These are phyloP conservation scores for Ganaspis brasiliensis DNA, from an alignment of 2,888 invertebrate genomes.

Conservation along the genomic window DNA sequence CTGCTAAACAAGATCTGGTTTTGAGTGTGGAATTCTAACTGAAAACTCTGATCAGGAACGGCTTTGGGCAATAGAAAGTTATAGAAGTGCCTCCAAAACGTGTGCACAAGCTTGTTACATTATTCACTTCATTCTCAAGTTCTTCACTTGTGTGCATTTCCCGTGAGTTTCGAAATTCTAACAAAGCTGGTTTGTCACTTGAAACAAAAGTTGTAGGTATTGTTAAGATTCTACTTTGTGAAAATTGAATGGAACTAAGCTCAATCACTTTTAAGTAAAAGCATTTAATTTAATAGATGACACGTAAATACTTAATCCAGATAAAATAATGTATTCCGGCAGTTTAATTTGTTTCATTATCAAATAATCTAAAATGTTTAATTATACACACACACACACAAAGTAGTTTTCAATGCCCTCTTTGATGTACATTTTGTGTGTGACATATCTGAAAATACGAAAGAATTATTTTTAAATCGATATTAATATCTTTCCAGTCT, in stretches of 20 bases:
- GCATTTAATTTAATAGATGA: background rate
- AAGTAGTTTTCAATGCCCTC: no score
- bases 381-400: no score
- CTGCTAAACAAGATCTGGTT: background rate
- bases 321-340: no score
- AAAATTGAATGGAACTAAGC: background rate
- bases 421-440: background rate
- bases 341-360: background rate
- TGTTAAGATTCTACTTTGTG: background rate
- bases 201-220: background rate
- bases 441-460: background rate
- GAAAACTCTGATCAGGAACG: slow-evolving; percentile 9
- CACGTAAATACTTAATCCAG: no score
- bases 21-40: background rate
- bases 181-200: slow-evolving; percentile 10
- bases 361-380: background rate
- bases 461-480: background rate
- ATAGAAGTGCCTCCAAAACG: background rate
- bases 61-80: slow-evolving; percentile 19
- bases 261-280: background rate
- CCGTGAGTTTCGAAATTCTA: background rate
- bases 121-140: background rate
- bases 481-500: background rate
- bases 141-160: background rate
- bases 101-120: slow-evolving; percentile 21